phyloP scores from a whole-genome alignment of 30 jellyfish, hydroid and myxozoan species.

The Hydractinia echinata region DNA sequence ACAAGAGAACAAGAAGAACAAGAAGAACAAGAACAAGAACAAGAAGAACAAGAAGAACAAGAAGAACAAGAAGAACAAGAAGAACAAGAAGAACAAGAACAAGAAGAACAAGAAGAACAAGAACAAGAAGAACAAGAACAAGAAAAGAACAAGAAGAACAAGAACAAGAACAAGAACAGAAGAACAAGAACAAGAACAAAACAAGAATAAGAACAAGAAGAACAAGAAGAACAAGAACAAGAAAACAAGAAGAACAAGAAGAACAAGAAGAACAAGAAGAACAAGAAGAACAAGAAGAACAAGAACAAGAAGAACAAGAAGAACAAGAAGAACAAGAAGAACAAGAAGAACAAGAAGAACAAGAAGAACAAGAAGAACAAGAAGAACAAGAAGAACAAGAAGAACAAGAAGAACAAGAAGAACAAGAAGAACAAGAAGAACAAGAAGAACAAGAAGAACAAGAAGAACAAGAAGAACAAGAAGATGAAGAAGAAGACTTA shows the following conservation, averaged over 20 bases:
- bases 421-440: background rate
- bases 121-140: background rate
- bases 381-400: background rate
- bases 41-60: background rate
- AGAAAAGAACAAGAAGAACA: background rate
- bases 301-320: too few species aligned
- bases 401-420: background rate
- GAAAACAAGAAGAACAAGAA: too few species aligned
- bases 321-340: too few species aligned
- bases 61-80: background rate
- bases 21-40: background rate
- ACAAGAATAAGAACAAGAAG: constrained; percentile 14
- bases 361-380: background rate
- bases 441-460: background rate
- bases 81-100: background rate
- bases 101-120: background rate
- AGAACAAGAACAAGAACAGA: too few species aligned
- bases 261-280: too few species aligned
- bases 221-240: constrained; percentile 8
- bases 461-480: too few species aligned
- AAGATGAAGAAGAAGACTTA: too few species aligned
- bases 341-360: background rate
- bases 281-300: too few species aligned
- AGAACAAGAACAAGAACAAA: background rate
- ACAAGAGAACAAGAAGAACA: too few species aligned